These are phyloP conservation scores for Dryobotodes eremita DNA, from an alignment of 2,888 invertebrate species.

Conservation along the genomic window DNA sequence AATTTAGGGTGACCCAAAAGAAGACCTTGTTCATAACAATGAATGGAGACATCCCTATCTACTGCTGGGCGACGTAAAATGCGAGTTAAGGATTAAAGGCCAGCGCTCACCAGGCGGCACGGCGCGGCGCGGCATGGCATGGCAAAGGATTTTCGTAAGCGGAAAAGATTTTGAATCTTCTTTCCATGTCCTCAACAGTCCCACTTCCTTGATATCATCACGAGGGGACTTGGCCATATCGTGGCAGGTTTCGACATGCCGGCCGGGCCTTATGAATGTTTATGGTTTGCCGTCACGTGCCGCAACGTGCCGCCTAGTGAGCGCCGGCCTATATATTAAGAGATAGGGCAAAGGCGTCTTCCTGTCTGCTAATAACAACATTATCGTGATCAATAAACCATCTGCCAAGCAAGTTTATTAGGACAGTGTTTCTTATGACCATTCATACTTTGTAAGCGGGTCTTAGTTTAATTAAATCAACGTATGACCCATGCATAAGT, in stretches of 20 bases:
- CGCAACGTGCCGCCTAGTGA: not conserved
- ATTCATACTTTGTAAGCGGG: not conserved
- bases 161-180: not conserved
- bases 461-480: not conserved
- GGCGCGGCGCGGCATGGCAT: not conserved
- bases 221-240: not conserved
- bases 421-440: not conserved
- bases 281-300: not conserved
- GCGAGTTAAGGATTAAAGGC: no score
- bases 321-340: not conserved
- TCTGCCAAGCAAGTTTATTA: slow-evolving; percentile 3
- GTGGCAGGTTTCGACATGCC: not conserved
- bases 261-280: not conserved
- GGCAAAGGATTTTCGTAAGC: not conserved
- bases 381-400: slow-evolving; percentile 26
- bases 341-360: slow-evolving; percentile 29
- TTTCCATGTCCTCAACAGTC: not conserved
- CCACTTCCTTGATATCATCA: not conserved
- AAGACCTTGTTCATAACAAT: slow-evolving; percentile 19
- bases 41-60: slow-evolving; percentile 13
- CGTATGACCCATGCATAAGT: no score
- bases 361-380: slow-evolving; percentile 37
- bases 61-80: not conserved
- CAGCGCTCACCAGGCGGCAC: not conserved
- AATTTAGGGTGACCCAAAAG: slow-evolving; percentile 28